Evolutionary conservation across 2,113 vertebrate species (phyloP), one percentile per base, ranked within the genome.

Genomic region (Odontophorus gujanensis): DNA sequence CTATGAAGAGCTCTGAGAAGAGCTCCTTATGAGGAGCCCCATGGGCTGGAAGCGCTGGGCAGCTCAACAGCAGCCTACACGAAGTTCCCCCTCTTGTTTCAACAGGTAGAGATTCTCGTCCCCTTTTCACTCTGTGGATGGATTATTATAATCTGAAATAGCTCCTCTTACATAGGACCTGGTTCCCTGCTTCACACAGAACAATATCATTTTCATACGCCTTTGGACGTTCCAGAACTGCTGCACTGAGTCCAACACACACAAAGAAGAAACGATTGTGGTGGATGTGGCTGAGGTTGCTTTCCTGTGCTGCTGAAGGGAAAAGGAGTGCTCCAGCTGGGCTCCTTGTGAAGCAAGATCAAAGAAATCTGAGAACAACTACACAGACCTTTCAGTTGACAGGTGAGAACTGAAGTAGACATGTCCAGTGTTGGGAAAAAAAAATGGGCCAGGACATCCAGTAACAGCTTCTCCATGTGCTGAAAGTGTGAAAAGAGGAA

Each of bases 31-130:
- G 79, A 87, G 74, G 34, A 74, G 50, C 14, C 30, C 21, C 48
- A 48, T 28, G 68, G 63, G 74, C 19, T 94, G 66, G 62, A 17
- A 82, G 62, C 43, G 25, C 14, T 50, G 80, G 59, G n/a, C 20
- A 77, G 77, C 5, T 5, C 47, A 74, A 32, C 12, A 92, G 59
- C 73, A 92, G 68, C 45, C 5, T 22, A 63, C 63, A n/a, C 1
- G 57, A 78, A 79, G 32, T 9, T 67, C 10, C 36, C 24, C 40
- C 32, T 62, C 65, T 50, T 4, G 7, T 78, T 71, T 51, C 55
- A 28, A 0, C 2, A 28, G 32, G 17, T 0, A 45, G 32, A 77
- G 21, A 38, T 28, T 59, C 62, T 73, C 21, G 22, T 26, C 26
- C 50, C 51, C 28, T 21, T 10, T 32, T 65, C 8, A 9, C 28